Evolutionary conservation across 2,888 invertebrate genomes (phyloP), one percentile per base, ranked within the genome.

Genomic region (Hermaeophaga mercurialis): DNA sequence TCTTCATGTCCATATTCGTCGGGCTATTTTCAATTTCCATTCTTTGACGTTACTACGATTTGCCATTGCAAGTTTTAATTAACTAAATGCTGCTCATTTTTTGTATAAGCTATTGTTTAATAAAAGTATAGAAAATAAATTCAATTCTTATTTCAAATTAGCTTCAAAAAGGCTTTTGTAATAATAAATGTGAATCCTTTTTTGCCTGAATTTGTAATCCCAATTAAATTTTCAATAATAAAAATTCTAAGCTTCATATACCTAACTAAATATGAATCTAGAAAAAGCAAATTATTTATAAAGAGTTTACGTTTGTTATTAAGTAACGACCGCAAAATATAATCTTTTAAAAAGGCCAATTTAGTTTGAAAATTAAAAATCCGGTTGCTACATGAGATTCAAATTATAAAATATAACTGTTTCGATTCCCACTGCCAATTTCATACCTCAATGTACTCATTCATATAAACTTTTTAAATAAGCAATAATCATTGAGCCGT

Each of bases 21-120:
- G 38, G 55, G 63, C 66, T 66, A 70, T 70, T 70, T 69, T 68
- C 68, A 68, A 69, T 70, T 70, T 69, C 63, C 65, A 62, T 64
- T 63, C 63, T 66, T 67, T 64, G 56, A 66, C 59, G 62, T 58
- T 57, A 57, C 61, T 52, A 61, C 63, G 63, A 66, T 68, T 65
- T 63, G 65, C 66, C 66, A 68, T 66, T 63, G 63, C 65, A 58
- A 62, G 61, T 64, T 69, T 69, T 70, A 70, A 70, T 70, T 68
- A 68, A 64, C 66, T 65, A 66, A 66, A 66, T 61, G 65, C 57
- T 64, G 58, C 28, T 46, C 58, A 57, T 54, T 54, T 64, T 65
- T 66, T 64, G n/a, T 31, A 3, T 11, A 6, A 3, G 6, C 22
- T 31, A 12, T 6, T 12, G 12, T 31, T 12, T 31, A 31, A 31